These are phyloP conservation scores for Syrrhaptes paradoxus DNA, from an alignment of 2,113 vertebrate species.

Conservation along the genomic window DNA sequence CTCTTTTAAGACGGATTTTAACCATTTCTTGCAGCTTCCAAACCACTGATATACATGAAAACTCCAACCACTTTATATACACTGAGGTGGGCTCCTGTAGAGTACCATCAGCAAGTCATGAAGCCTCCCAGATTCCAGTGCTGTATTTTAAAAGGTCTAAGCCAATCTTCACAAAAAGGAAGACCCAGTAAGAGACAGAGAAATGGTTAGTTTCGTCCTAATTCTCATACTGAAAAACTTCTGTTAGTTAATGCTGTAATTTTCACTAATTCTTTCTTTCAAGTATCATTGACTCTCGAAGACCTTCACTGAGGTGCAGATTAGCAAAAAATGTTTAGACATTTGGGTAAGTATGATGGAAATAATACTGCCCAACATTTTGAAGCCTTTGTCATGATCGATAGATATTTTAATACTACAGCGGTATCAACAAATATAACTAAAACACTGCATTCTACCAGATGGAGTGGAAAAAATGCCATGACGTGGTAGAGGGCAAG, in stretches of 20 bases:
- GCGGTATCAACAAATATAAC: not conserved
- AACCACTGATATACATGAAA: not conserved
- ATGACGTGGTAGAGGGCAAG: not conserved
- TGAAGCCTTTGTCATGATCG: not conserved
- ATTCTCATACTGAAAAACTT: not conserved
- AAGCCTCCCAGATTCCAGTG: not conserved
- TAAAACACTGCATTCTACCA: not conserved
- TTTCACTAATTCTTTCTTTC: not conserved
- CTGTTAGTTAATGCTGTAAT: not conserved
- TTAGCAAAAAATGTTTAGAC: not conserved
- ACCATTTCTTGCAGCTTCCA: not conserved
- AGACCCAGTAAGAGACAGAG: not conserved
- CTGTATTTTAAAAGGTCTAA: not conserved
- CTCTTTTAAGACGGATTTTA: not conserved
- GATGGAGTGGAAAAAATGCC: not conserved
- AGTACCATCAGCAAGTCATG: not conserved
- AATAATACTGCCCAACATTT: not conserved
- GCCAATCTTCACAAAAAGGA: not conserved
- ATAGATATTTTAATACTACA: not conserved
- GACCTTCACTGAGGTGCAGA: not conserved
- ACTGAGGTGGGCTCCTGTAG: not conserved
- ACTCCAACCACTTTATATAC: not conserved
- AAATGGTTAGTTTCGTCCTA: not conserved
- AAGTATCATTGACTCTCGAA: not conserved
- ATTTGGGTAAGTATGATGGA: not conserved